Percentiles rank a stretch among this genome's conserved stretches.
Conservation (phyloP, 2,113 vertebrate species). For the Butorides virescens region DNA sequence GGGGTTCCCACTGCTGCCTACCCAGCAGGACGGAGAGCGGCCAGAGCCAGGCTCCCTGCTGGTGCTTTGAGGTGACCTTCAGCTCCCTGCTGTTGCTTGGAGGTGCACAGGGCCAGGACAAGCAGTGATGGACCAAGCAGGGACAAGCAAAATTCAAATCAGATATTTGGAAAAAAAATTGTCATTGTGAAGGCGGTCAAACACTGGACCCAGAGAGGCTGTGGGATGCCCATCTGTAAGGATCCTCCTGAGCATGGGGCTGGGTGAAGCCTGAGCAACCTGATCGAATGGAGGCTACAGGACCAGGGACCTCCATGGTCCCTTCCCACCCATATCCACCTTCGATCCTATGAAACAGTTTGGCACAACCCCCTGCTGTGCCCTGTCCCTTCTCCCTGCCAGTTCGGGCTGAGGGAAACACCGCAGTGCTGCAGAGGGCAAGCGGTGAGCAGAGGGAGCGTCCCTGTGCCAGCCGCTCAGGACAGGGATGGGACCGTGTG, state of each 20-base stretch:
- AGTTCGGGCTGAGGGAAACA: accelerated
- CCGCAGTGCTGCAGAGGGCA: neutral
- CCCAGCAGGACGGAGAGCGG: neutral
- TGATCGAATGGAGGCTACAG: neutral
- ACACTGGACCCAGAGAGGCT: neutral
- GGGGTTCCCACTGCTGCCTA: neutral
- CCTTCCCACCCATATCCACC: neutral
- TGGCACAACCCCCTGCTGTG: neutral
- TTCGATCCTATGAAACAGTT: neutral
- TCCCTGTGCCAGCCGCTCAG: neutral
- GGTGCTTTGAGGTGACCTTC: neutral
- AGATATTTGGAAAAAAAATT: neutral
- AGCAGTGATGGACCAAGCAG: neutral
- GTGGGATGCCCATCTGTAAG: neutral
- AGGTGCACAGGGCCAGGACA: neutral
- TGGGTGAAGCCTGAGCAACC: neutral
- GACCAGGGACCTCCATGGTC: neutral
- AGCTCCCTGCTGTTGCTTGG: neutral
- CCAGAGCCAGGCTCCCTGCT: neutral
- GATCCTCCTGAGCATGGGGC: neutral
- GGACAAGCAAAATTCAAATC: neutral
- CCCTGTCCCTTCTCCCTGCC: neutral
- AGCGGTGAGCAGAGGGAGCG: neutral
- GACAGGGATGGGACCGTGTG: accelerated
- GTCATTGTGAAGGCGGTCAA: accelerated